A percentile compares a stretch with the other conserved stretches of the same genome.
Conservation (phyloP, 2,113 vertebrate genomes). For the Python bivittatus region DNA sequence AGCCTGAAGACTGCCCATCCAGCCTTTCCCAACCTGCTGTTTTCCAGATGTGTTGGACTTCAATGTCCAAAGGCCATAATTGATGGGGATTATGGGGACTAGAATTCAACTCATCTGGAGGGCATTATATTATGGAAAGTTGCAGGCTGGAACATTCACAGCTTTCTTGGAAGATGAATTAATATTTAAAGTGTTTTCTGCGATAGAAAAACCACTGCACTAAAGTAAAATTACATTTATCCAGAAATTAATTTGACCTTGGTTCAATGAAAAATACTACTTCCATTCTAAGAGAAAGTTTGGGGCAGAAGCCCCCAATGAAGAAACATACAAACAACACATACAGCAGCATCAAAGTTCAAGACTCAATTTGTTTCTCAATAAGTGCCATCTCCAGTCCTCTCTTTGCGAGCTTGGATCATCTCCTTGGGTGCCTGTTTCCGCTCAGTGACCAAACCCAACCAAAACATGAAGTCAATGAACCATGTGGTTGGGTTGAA, state of each 20-base stretch:
- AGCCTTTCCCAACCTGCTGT: background rate
- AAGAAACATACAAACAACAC: background rate
- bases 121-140: background rate
- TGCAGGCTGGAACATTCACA: background rate
- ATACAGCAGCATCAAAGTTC: background rate
- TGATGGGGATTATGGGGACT: background rate
- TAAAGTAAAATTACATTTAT: background rate
- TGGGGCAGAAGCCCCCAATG: fast-evolving
- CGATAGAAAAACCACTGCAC: constrained; percentile 9
- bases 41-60: background rate
- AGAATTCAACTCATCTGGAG: background rate
- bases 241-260: constrained; percentile 34
- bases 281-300: constrained; percentile 34
- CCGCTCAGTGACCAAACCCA: constrained; percentile 78
- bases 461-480: constrained; percentile 84
- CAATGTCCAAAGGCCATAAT: background rate
- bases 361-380: constrained; percentile 35
- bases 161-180: background rate
- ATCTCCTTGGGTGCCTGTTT: constrained; percentile 73
- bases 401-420: constrained; percentile 77
- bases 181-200: background rate
- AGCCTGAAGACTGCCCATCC: background rate
- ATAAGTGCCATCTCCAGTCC: constrained; percentile 78
- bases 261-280: background rate
- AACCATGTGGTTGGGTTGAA: constrained; percentile 86